phyloP scores from a whole-genome alignment of 2,888 invertebrate species.

The Elegia similella region DNA sequence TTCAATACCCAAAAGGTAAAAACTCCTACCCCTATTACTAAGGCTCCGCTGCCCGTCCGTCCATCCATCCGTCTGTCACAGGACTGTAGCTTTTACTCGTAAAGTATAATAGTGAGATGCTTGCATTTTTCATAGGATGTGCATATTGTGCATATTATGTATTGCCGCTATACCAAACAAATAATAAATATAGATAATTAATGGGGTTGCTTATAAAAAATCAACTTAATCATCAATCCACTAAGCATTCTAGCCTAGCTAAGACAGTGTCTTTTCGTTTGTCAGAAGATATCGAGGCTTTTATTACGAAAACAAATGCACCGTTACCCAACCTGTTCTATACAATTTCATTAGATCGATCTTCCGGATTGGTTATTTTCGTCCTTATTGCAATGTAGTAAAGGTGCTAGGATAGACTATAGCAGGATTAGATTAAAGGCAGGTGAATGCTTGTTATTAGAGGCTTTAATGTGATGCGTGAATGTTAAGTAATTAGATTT shows the following conservation, averaged over 20 bases:
- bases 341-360: slow-evolving; percentile 38
- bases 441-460: slow-evolving; percentile 64
- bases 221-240: too few species aligned
- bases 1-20: too few species aligned
- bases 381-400: slow-evolving; percentile 32
- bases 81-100: too few species aligned
- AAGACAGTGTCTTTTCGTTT: slow-evolving; percentile 1
- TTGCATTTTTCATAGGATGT: too few species aligned
- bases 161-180: too few species aligned
- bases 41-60: too few species aligned
- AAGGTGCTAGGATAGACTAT: slow-evolving; percentile 26
- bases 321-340: slow-evolving; percentile 56
- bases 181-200: too few species aligned
- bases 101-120: too few species aligned
- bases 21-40: too few species aligned
- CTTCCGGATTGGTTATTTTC: slow-evolving; percentile 28
- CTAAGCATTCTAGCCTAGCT: neutral
- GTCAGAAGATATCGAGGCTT: slow-evolving; percentile 53
- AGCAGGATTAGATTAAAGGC: slow-evolving; percentile 42
- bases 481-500: slow-evolving; percentile 27
- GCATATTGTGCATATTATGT: too few species aligned
- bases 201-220: too few species aligned
- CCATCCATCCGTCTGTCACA: too few species aligned
- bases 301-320: slow-evolving; percentile 71
- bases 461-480: slow-evolving; percentile 56